Evolutionary conservation across 2,888 invertebrate species (phyloP), one percentile per base, ranked within the genome.

Genomic region (Spilarctia lutea): DNA sequence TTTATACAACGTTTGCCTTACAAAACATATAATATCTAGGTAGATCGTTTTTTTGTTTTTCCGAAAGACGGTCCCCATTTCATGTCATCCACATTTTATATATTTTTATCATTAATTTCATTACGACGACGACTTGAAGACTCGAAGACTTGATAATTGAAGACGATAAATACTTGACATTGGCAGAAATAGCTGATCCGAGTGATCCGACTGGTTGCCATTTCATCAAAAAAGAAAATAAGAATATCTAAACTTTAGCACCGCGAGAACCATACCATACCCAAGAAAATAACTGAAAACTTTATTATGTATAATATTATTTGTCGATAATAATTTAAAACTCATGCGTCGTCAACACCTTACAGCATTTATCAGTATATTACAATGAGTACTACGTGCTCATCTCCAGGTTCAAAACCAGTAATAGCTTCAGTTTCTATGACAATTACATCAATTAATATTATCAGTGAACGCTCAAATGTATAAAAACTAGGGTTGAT

Each of bases 401-500:
- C 82, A 73, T 48, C 70, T 77, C 68, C 74, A 56, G 80, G 84
- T 86, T 83, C 75, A 70, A 74, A 60, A 74, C 67, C 75, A 75
- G 80, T 77, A 79, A 87, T 85, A 77, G 81, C 77, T 80, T 79
- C 77, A 81, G 79, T 80, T 82, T 74, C 72, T 75, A 81, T 90
- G 87, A 92, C 90, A 86, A 90, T 89, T 86, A 82, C 76, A 79
- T 79, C 72, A 83, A 81, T 82, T 79, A 80, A 83, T 79, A 69
- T 82, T 91, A 91, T 91, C 90, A 84, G 81, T 69, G 52, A 30
- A 76, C n/a, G 71, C 71, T 71, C 79, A 79, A 83, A 56, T 74
- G 83, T 92, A 93, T 93, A 93, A 87, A 93, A 90, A 87, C 77
- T 76, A 70, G 76, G 73, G 70, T 52, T 66, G 75, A 74, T 72